These are phyloP conservation scores for Corythoichthys intestinalis DNA, from an alignment of 2,113 vertebrate species.

Conservation along the genomic window DNA sequence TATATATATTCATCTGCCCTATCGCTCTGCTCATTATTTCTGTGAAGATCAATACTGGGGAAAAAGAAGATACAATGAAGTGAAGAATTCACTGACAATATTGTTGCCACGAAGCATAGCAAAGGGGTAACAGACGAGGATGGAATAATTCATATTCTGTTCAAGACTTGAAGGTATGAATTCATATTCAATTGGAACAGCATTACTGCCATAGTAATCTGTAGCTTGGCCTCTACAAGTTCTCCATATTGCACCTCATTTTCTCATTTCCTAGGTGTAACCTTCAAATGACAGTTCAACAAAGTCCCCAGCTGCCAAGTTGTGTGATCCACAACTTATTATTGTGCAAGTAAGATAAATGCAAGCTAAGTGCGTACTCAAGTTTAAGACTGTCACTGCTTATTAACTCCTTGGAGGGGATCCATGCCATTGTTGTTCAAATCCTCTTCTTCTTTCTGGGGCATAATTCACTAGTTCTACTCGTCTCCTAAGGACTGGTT, in stretches of 20 bases:
- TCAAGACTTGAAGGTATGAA: slow-evolving; percentile 28
- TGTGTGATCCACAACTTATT: slow-evolving; percentile 13
- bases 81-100: slow-evolving; percentile 33
- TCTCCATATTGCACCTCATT: slow-evolving; percentile 16
- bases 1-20: neutral
- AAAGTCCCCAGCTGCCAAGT: slow-evolving; percentile 9
- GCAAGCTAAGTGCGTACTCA: neutral
- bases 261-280: slow-evolving; percentile 6
- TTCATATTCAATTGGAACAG: slow-evolving; percentile 18
- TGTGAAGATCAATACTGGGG: slow-evolving; percentile 11
- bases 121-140: slow-evolving; percentile 15
- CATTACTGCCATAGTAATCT: slow-evolving; percentile 8
- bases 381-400: neutral
- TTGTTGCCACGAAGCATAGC: slow-evolving; percentile 16
- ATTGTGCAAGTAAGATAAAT: slow-evolving; percentile 6
- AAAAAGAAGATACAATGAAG: slow-evolving; percentile 23
- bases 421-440: too few relatives aligned
- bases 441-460: too few relatives aligned
- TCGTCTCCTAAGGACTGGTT: too few relatives aligned
- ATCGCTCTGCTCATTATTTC: slow-evolving; percentile 32
- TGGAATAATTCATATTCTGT: slow-evolving; percentile 29
- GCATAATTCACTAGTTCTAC: too few relatives aligned
- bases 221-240: slow-evolving; percentile 1
- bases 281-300: slow-evolving; percentile 13
- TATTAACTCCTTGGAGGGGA: too few relatives aligned